Evolutionary conservation across 2,113 vertebrate species (phyloP).

Genomic region (Hemiprocne comata): DNA sequence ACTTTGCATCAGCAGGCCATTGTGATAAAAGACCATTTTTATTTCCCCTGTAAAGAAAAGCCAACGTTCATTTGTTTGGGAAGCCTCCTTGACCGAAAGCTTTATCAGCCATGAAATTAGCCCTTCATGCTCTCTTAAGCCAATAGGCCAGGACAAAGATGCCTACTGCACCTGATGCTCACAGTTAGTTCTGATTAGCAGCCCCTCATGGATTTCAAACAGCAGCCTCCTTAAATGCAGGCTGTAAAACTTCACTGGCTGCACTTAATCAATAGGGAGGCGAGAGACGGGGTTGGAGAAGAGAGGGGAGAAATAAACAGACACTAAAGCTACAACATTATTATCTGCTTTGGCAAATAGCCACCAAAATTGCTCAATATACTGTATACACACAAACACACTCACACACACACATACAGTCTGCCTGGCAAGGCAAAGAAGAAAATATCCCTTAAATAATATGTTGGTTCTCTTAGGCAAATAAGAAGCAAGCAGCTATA

Average conservation of each 20-base stretch:
- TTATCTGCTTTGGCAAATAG: constrained; percentile 51
- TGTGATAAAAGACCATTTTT: constrained; percentile 31
- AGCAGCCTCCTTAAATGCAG: not conserved
- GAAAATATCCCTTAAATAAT: not conserved
- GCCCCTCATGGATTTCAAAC: constrained; percentile 7
- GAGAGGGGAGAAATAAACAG: constrained; percentile 45
- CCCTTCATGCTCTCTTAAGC: constrained; percentile 68
- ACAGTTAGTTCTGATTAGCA: constrained; percentile 47
- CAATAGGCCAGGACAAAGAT: constrained; percentile 23
- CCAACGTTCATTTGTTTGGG: constrained; percentile 73
- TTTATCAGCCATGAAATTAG: constrained; percentile 81
- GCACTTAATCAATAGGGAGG: constrained; percentile 23
- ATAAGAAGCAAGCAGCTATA: constrained; percentile 16
- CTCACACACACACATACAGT: not conserved
- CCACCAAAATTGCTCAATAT: constrained; percentile 18
- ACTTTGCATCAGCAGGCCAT: not conserved
- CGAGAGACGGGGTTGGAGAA: not conserved
- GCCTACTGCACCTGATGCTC: not conserved
- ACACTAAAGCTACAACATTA: constrained; percentile 11
- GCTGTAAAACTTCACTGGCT: constrained; percentile 39
- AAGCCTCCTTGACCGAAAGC: constrained; percentile 62
- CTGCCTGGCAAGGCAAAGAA: not conserved
- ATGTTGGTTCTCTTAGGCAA: not conserved
- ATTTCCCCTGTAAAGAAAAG: constrained; percentile 58
- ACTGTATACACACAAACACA: not conserved